Percentiles rank a stretch among this genome's conserved stretches.
phyloP scores from a whole-genome alignment of 2,797 vertebrate genomes.

The Brotula barbata region DNA sequence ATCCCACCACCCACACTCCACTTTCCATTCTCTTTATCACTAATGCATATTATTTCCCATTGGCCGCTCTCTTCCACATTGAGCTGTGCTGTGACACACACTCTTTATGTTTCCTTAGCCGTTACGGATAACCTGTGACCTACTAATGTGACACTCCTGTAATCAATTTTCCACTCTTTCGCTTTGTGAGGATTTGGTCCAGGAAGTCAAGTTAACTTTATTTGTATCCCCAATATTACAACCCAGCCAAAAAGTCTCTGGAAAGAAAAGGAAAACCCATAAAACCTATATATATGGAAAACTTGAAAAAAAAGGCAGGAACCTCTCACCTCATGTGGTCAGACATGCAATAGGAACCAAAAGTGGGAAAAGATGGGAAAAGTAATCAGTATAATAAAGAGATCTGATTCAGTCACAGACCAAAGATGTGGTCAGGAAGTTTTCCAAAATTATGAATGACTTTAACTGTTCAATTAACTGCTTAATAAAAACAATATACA shows the following conservation, averaged over 20 bases:
- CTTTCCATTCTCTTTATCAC: slow-evolving; percentile 36
- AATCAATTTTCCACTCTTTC: neutral
- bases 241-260: too few species aligned
- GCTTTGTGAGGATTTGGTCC: neutral
- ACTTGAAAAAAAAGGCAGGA: too few species aligned
- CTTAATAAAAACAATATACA: neutral
- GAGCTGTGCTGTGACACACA: slow-evolving; percentile 25
- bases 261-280: too few species aligned
- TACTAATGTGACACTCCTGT: too few species aligned
- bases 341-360: too few species aligned
- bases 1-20: slow-evolving; percentile 40
- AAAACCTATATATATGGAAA: too few species aligned
- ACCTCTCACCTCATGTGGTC: too few species aligned
- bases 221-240: too few species aligned
- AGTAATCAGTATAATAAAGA: too few species aligned
- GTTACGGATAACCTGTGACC: neutral
- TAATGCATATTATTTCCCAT: slow-evolving; percentile 33
- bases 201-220: too few species aligned
- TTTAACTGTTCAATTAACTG: neutral
- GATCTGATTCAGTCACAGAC: too few species aligned
- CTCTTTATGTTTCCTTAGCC: slow-evolving; percentile 4
- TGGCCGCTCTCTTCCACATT: slow-evolving; percentile 17
- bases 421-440: neutral
- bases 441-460: slow-evolving; percentile 7
- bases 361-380: too few species aligned